Evolutionary conservation across 2,888 invertebrate genomes (phyloP), one percentile per base, ranked within the genome.

Genomic region (Tipula confusa): DNA sequence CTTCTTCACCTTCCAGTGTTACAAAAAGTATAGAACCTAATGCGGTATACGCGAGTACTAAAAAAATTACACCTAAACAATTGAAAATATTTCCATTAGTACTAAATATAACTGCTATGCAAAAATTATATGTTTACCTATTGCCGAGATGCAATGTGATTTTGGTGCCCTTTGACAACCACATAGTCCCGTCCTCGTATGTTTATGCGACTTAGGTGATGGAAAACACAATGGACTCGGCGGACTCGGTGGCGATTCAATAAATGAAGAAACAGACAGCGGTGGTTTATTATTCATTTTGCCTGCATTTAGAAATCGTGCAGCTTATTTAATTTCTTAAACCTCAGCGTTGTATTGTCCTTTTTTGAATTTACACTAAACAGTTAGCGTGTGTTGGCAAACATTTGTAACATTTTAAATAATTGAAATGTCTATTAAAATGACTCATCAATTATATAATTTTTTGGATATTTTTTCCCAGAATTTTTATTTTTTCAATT

Each of bases 1-100:
- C 91, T 82, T 90, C 87, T 84, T 92, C 91, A 83, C 95, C 95
- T 89, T 96, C 96, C 84, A 96, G 90, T 13, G 95, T 94, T 89
- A 95, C 94, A 90, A 98, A 98, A 84, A 97, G 93, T 87, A 97
- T 95, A 29, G 97, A 98, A 13, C 98, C 98, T 86, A 97, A 92
- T 83, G 98, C 93, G 85, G 97, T 97, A 91, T 98, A 98, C 13
- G 94, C 94, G 81, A 98, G 92, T 18, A 98, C 97, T 84, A 98
- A 92, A 86, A 94, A 87, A 83, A 90, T 86, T 38, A 90, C 89
- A 86, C 89, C 89, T 89, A 84, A 29, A n/a, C n/a, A n/a, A n/a
- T n/a, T n/a, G n/a, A n/a, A n/a, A n/a, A n/a, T n/a, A n/a, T n/a
- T n/a, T n/a, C n/a, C n/a, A n/a, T n/a, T n/a, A n/a, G n/a, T n/a